Evolutionary conservation across 1,140 invertebrate species (phyloP).

Genomic region (Saxidomus purpurata): DNA sequence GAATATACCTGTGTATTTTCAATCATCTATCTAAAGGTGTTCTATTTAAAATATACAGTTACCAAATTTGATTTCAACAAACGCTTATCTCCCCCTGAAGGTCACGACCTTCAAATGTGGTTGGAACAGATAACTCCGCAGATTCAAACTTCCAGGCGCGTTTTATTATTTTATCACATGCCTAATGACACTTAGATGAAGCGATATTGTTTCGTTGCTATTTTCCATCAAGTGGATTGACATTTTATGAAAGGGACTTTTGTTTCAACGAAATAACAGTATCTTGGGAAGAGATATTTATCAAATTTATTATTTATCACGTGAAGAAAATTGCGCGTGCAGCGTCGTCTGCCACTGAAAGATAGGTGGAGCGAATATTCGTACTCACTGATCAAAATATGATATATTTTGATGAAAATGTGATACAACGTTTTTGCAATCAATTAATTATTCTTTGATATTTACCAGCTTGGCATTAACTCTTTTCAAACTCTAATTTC

Average conservation of each 20-base stretch:
- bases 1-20: slow-evolving; percentile 21
- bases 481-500: not conserved
- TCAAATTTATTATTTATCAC: slow-evolving; percentile 48
- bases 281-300: slow-evolving; percentile 42
- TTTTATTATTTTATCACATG: slow-evolving; percentile 49
- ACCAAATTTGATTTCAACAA: slow-evolving; percentile 48
- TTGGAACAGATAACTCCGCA: slow-evolving; percentile 11
- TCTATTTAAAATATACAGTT: slow-evolving; percentile 7
- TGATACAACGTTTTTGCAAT: slow-evolving; percentile 11
- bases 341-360: slow-evolving; percentile 29
- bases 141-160: slow-evolving; percentile 32
- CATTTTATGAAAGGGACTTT: slow-evolving; percentile 51
- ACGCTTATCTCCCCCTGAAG: slow-evolving; percentile 9
- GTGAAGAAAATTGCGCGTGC: slow-evolving; percentile 46
- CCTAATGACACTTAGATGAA: slow-evolving; percentile 35
- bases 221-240: slow-evolving; percentile 34
- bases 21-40: not conserved
- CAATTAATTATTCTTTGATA: slow-evolving; percentile 2
- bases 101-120: slow-evolving; percentile 28
- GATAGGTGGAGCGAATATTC: slow-evolving; percentile 30
- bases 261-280: slow-evolving; percentile 26
- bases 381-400: slow-evolving; percentile 25
- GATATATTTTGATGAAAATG: not conserved
- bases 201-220: slow-evolving; percentile 45
- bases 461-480: not conserved